A percentile compares a stretch with the other conserved stretches of the same genome.
Evolutionary conservation across 2,113 vertebrate species (phyloP).

Genomic region (Microtus pennsylvanicus): DNA sequence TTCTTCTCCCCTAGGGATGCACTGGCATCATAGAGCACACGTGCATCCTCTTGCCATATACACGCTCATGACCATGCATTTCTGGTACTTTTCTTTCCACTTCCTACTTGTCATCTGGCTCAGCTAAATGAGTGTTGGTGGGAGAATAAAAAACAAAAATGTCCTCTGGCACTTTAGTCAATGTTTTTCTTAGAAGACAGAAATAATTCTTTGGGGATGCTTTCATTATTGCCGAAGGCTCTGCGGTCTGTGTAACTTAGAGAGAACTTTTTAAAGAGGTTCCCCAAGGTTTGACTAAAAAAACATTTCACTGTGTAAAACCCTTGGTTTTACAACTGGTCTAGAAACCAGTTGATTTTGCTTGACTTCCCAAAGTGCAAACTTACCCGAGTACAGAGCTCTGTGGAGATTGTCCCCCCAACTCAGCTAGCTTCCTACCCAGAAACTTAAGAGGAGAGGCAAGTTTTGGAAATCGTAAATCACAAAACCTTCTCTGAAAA

Average conservation of each 20-base stretch:
- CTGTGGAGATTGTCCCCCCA: neutral
- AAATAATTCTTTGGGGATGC: neutral
- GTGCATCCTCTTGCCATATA: neutral
- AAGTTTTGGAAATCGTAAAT: neutral
- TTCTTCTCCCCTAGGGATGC: neutral
- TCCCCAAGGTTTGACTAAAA: neutral
- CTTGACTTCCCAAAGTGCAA: neutral
- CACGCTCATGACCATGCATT: neutral
- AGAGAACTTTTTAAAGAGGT: slow-evolving; percentile 3
- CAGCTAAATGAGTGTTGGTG: neutral
- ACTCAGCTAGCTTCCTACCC: neutral
- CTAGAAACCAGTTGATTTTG: neutral
- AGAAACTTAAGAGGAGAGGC: slow-evolving; percentile 40
- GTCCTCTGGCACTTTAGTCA: neutral
- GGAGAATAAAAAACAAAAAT: neutral
- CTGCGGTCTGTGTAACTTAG: neutral
- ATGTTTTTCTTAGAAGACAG: neutral
- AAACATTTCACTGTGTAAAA: neutral
- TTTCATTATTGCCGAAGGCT: neutral
- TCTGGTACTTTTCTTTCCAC: neutral
- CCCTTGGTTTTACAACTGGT: neutral
- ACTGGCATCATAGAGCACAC: neutral
- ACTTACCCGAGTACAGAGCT: neutral
- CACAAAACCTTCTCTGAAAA: neutral
- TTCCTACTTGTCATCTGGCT: neutral